Conservation (phyloP, 2,888 invertebrate species). For the Poecilobothrus nobilitatus region DNA sequence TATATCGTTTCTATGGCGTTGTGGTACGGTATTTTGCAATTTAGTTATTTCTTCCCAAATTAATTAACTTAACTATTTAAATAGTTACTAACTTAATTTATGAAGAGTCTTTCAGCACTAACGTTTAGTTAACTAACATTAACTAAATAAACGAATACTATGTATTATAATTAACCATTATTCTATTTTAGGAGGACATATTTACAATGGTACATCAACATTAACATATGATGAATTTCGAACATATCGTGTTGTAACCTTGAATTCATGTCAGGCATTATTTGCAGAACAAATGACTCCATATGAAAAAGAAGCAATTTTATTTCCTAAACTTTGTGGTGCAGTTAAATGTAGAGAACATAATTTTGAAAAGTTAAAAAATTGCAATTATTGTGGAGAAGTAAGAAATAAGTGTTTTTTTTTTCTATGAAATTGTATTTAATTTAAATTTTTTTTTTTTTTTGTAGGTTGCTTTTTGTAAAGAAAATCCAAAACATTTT, state of each 20-base stretch:
- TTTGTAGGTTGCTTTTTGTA: constrained; percentile 49
- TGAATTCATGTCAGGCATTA: constrained; percentile 51
- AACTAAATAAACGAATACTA: too few species aligned
- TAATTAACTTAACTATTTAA: too few species aligned
- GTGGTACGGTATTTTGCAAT: too few species aligned
- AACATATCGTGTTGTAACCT: constrained; percentile 53
- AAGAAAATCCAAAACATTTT: constrained; percentile 47
- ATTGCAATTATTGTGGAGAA: constrained; percentile 54
- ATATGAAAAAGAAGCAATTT: constrained; percentile 60
- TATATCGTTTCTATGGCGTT: too few species aligned
- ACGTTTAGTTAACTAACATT: too few species aligned
- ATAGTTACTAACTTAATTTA: too few species aligned
- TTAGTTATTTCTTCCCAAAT: too few species aligned
- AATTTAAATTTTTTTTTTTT: not conserved
- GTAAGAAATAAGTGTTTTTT: constrained; percentile 32
- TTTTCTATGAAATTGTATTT: too few species aligned
- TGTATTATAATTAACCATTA: too few species aligned
- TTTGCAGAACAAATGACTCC: constrained; percentile 52
- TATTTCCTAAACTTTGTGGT: constrained; percentile 58
- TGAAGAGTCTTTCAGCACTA: too few species aligned
- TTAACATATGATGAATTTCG: constrained; percentile 54
- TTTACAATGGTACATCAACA: constrained; percentile 42
- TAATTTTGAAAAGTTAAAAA: constrained; percentile 44
- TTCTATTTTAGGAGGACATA: constrained; percentile 45
- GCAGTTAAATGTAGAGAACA: constrained; percentile 51